These are phyloP conservation scores for Catocala sponsa DNA, from an alignment of 2,888 invertebrate species.

Conservation along the genomic window DNA sequence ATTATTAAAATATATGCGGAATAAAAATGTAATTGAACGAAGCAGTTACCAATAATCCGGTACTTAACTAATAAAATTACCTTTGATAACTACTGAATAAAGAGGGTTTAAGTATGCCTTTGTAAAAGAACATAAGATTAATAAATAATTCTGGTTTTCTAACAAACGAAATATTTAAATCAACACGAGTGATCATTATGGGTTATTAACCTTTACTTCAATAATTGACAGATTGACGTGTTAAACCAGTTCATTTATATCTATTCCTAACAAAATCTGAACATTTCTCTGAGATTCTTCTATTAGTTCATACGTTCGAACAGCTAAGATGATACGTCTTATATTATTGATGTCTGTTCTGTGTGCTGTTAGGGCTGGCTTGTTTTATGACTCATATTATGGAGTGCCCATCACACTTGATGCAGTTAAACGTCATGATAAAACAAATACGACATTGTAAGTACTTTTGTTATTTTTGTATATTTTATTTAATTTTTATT, in stretches of 20 bases:
- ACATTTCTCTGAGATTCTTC: conserved; percentile 1
- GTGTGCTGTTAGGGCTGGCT: conserved; percentile 35
- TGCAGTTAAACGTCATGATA: conserved; percentile 58
- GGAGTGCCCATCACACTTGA: conserved; percentile 56
- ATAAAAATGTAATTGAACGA: too few species aligned
- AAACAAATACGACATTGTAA: conserved; percentile 68
- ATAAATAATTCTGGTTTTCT: too few species aligned
- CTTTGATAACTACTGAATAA: too few species aligned
- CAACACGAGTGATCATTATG: background rate
- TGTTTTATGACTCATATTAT: conserved; percentile 62
- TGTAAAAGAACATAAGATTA: too few species aligned
- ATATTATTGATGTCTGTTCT: conserved; percentile 40
- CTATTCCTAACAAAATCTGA: background rate
- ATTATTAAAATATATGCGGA: too few species aligned
- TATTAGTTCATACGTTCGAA: conserved; percentile 4
- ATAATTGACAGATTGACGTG: conserved; percentile 1
- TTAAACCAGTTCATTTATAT: conserved; percentile 29
- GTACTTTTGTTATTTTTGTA: conserved; percentile 33
- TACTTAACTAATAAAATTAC: too few species aligned
- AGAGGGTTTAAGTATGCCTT: too few species aligned
- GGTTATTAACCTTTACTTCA: conserved; percentile 19
- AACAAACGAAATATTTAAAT: too few species aligned
- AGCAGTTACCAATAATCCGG: too few species aligned
- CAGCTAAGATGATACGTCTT: conserved; percentile 35
- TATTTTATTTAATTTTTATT: too few species aligned